A percentile compares a stretch with the other conserved stretches of the same genome.
Evolutionary conservation across 2,888 invertebrate species (phyloP).

Genomic region (Operophtera brumata): DNA sequence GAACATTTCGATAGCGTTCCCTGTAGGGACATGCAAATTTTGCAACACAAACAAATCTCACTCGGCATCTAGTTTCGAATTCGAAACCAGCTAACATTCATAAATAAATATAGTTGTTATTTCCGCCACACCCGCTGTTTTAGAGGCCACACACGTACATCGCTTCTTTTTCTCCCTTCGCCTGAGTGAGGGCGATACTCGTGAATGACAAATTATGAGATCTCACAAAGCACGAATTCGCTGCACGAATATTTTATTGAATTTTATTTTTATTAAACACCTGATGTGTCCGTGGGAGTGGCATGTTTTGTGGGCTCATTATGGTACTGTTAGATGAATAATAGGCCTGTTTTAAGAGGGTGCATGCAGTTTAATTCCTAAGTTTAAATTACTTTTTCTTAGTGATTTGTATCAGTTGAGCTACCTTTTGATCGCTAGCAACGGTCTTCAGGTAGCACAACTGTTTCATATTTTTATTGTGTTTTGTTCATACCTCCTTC

Average conservation of each 20-base stretch:
- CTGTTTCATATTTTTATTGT: no score
- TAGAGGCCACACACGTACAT: conserved; percentile 40
- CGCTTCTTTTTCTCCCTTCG: conserved; percentile 37
- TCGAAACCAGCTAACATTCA: conserved; percentile 6
- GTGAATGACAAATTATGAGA: conserved; percentile 71
- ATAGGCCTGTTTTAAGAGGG: no score
- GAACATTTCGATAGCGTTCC: no score
- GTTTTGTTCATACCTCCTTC: no score
- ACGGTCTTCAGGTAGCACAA: no score
- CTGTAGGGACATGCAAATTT: not conserved
- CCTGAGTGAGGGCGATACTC: conserved; percentile 55
- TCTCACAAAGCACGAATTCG: conserved; percentile 58
- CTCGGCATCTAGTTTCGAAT: not conserved
- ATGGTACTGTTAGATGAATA: not conserved
- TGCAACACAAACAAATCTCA: not conserved
- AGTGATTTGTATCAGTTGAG: no score
- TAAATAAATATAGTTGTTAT: conserved; percentile 7
- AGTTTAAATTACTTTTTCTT: no score
- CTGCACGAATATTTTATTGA: conserved; percentile 58
- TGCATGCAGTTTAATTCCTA: no score
- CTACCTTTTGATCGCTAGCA: no score
- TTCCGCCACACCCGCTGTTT: conserved; percentile 27
- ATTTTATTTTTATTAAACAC: conserved; percentile 32
- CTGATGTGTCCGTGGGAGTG: not conserved
- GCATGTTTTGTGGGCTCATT: not conserved